Conservation (phyloP, 1,140 invertebrate species). For the Drosophila quadrilineata region DNA sequence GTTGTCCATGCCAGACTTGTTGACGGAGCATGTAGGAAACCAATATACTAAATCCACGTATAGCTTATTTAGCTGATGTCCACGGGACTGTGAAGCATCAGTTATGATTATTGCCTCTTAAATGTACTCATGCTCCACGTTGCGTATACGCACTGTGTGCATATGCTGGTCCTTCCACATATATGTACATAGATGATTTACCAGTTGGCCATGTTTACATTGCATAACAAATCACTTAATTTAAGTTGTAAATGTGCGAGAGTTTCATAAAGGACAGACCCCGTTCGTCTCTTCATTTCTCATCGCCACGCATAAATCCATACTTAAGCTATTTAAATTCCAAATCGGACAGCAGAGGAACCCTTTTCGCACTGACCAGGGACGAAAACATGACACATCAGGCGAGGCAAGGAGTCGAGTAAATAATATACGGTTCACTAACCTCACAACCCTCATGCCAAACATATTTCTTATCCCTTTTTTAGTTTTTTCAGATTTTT, state of each 20-base stretch:
- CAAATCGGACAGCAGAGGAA: conserved; percentile 44
- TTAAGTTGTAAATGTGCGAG: conserved; percentile 1
- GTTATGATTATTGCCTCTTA: conserved; percentile 3
- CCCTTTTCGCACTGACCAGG: conserved; percentile 20
- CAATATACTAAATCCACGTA: background rate
- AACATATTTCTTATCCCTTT: conserved; percentile 43
- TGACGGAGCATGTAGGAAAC: conserved; percentile 9
- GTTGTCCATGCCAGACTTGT: conserved; percentile 21
- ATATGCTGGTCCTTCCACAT: background rate
- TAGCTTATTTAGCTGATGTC: conserved; percentile 5
- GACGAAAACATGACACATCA: background rate
- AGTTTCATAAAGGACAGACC: background rate
- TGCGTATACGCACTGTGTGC: background rate
- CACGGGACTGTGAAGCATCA: conserved; percentile 1
- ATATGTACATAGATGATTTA: too few relatives aligned
- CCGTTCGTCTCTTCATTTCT: background rate
- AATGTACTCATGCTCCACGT: background rate
- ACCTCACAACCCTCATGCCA: conserved; percentile 44
- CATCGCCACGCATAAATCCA: conserved; percentile 28
- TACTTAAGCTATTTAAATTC: conserved; percentile 61
- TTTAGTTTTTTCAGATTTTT: too few relatives aligned
- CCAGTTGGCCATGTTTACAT: background rate
- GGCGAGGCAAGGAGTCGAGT: conserved; percentile 9
- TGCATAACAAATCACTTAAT: conserved; percentile 23
- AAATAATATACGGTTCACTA: conserved; percentile 42